phyloP scores from a whole-genome alignment of 2,797 vertebrate species.

The Diglossa cyanea region DNA sequence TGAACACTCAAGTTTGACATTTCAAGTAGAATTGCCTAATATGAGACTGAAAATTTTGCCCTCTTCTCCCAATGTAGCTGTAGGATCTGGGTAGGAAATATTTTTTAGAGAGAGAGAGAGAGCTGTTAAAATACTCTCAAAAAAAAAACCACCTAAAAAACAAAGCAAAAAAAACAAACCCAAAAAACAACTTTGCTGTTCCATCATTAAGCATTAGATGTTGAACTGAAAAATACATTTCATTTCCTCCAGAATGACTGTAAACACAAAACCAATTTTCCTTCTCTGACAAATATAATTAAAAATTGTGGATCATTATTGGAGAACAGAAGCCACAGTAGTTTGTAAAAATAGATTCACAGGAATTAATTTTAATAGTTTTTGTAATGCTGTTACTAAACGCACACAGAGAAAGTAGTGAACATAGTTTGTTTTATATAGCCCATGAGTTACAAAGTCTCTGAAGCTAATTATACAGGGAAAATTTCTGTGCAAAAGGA shows the following conservation, averaged over 20 bases:
- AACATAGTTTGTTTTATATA: not conserved
- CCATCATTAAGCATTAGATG: not conserved
- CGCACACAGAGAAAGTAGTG: not conserved
- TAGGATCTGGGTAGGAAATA: not conserved
- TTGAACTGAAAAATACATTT: not conserved
- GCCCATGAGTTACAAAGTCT: not conserved
- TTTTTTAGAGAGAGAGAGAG: not conserved
- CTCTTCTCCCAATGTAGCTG: not conserved
- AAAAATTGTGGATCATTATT: slow-evolving; percentile 5
- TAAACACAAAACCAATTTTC: slow-evolving; percentile 34
- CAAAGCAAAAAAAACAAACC: not conserved
- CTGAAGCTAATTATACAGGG: not conserved
- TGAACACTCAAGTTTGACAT: not conserved
- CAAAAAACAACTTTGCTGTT: not conserved
- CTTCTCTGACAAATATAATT: slow-evolving; percentile 16
- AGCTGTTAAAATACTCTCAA: not conserved
- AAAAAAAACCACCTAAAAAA: not conserved
- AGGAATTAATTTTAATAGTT: not conserved
- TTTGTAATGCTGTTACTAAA: not conserved
- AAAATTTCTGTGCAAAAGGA: not conserved
- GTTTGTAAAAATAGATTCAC: not conserved
- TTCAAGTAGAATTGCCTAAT: not conserved
- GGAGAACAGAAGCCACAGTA: not conserved
- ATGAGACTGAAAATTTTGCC: not conserved
- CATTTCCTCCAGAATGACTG: slow-evolving; percentile 3